phyloP scores from a whole-genome alignment of 92 coral and sea anemone genomes.

The Plumapathes pennacea region DNA sequence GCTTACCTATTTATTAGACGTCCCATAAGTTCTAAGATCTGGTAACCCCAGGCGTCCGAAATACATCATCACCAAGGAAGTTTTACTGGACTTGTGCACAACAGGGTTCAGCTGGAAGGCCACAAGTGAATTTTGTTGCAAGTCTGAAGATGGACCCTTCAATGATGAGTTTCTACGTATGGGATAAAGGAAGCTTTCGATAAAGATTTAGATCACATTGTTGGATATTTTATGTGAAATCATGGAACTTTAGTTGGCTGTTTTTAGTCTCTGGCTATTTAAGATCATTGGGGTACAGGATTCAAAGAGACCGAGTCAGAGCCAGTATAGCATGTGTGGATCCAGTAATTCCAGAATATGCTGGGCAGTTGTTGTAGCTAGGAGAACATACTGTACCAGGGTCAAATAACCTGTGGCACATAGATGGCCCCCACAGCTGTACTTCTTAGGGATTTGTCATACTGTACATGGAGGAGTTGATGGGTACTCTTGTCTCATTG shows the following conservation, averaged over 20 bases:
- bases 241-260: conserved; percentile 48
- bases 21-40: no score
- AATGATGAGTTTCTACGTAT: conserved; percentile 45
- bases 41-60: no score
- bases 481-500: conserved; percentile 13
- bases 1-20: no score
- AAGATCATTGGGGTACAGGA: conserved; percentile 43
- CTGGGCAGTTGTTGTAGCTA: conserved; percentile 47
- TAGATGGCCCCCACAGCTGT: conserved; percentile 46
- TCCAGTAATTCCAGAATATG: conserved; percentile 35
- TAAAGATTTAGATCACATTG: conserved; percentile 36
- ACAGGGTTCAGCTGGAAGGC: conserved; percentile 45
- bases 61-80: no score
- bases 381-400: conserved; percentile 49
- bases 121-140: conserved; percentile 36
- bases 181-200: conserved; percentile 38
- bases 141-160: conserved; percentile 47
- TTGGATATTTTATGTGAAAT: conserved; percentile 22
- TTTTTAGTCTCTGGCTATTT: conserved; percentile 53
- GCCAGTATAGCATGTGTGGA: conserved; percentile 42
- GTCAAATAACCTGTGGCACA: conserved; percentile 58
- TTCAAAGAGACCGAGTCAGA: conserved; percentile 55
- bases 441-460: conserved; percentile 43
- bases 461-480: conserved; percentile 14
- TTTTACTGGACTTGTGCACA: conserved; percentile 43